Percentiles rank a stretch among this genome's conserved stretches.
Conservation (phyloP, 1,140 invertebrate genomes). For the Bactericera cockerelli region DNA sequence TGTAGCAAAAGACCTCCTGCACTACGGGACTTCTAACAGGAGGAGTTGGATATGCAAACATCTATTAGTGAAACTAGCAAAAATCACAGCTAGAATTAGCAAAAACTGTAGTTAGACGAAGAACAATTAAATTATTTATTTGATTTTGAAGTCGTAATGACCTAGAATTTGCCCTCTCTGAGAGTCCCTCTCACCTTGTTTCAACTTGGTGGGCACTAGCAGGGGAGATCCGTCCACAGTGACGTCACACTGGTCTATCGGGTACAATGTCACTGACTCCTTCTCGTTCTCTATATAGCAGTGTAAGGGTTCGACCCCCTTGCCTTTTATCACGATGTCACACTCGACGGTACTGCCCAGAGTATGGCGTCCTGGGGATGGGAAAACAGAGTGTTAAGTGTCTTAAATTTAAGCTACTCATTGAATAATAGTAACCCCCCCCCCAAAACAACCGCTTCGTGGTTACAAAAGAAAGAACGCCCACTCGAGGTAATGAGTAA, state of each 20-base stretch:
- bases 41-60: no score
- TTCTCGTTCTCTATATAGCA: conserved; percentile 68
- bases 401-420: conserved; percentile 27
- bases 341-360: conserved; percentile 52
- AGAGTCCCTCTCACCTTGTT: conserved; percentile 67
- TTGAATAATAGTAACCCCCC: neutral
- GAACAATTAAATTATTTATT: no score
- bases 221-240: conserved; percentile 51
- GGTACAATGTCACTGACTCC: conserved; percentile 63
- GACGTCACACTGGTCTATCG: conserved; percentile 45
- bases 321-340: conserved; percentile 63
- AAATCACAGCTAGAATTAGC: no score
- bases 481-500: no score
- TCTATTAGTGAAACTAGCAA: no score
- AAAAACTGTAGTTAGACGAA: no score
- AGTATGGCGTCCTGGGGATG: conserved; percentile 50
- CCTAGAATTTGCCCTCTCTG: no score
- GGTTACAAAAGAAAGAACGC: neutral
- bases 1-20: no score
- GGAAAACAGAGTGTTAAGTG: neutral
- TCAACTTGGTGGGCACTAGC: conserved; percentile 44
- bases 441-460: no score
- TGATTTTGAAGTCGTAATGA: no score
- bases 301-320: conserved; percentile 63
- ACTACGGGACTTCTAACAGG: no score